Evolutionary conservation across 2,888 invertebrate genomes (phyloP), one percentile per base, ranked within the genome.

Genomic region (Ectemnius cavifrons): DNA sequence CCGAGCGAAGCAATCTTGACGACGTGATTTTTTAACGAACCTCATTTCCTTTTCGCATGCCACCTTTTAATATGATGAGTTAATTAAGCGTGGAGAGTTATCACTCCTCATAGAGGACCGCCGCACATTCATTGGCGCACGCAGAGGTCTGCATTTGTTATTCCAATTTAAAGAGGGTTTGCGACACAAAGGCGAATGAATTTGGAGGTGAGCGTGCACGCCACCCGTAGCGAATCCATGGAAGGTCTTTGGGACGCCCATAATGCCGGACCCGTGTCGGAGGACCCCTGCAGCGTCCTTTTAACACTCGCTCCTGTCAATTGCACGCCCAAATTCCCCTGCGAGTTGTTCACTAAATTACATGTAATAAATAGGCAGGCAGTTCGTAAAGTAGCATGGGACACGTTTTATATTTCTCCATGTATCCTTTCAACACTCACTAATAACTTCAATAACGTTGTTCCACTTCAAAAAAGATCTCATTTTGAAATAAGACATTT

Each of bases 261-360:
- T 82, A 79, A 81, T 81, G 77, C 77, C 73, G 74, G 67, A 69
- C 62, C 76, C 76, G 69, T 63, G 66, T 75, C 68, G 68, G 75
- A 66, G 64, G 76, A 67, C 60, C 67, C 47, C 66, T 67, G 73
- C 52, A 64, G 67, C 20, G 71, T 67, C 76, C 59, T 73, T 73
- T 84, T 75, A 73, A 72, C 77, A 72, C 74, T 74, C 63, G 70
- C 62, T 69, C 63, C 72, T 83, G 83, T 77, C 83, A 82, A 84
- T 77, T 71, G 63, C 73, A 79, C 72, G 73, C 69, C 70, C 71
- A 75, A 37, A 81, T 84, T 75, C 68, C 23, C 60, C 28, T 46
- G 20, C 73, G 73, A 84, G 74, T 83, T 83, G 77, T 81, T 83
- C 74, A 72, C 63, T 49, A 77, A 81, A 83, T 81, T 81, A 78